phyloP scores from a whole-genome alignment of 2,797 vertebrate genomes.

The Cuculus canorus region DNA sequence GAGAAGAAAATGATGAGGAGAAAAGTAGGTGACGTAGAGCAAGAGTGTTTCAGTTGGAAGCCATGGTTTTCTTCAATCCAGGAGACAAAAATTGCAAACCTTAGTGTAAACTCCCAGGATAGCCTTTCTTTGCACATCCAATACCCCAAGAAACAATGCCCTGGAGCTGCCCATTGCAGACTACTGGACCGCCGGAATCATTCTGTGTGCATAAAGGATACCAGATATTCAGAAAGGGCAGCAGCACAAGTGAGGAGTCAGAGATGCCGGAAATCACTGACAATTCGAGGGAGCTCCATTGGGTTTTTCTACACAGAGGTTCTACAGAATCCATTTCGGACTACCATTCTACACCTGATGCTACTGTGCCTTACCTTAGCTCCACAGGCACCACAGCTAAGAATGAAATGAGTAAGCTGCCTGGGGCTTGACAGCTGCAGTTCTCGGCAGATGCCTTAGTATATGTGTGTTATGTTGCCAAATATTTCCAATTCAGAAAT shows the following conservation, averaged over 20 bases:
- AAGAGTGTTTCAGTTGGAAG: slow-evolving; percentile 63
- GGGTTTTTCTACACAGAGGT: too few relatives aligned
- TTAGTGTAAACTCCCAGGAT: slow-evolving; percentile 87
- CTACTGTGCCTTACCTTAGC: too few relatives aligned
- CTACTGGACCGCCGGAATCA: slow-evolving; percentile 87
- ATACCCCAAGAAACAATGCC: slow-evolving; percentile 89
- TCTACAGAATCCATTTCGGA: too few relatives aligned
- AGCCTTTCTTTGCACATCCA: slow-evolving; percentile 79
- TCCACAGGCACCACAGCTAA: too few relatives aligned
- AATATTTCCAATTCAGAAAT: too few relatives aligned
- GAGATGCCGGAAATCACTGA: too few relatives aligned
- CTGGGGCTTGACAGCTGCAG: too few relatives aligned
- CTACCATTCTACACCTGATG: too few relatives aligned
- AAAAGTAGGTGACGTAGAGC: neutral
- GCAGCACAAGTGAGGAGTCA: neutral
- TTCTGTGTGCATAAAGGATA: slow-evolving; percentile 71
- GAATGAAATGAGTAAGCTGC: too few relatives aligned
- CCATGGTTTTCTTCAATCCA: slow-evolving; percentile 82
- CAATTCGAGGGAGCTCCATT: too few relatives aligned
- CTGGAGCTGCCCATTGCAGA: slow-evolving; percentile 83
- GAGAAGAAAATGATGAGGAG: neutral
- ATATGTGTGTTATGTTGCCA: too few relatives aligned
- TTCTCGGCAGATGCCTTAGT: too few relatives aligned
- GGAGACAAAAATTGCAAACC: slow-evolving; percentile 83
- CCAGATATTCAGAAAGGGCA: neutral